Percentiles rank a stretch among this genome's conserved stretches.
Conservation (phyloP, 2,888 invertebrate species). For the Drosophila nr. medialis region DNA sequence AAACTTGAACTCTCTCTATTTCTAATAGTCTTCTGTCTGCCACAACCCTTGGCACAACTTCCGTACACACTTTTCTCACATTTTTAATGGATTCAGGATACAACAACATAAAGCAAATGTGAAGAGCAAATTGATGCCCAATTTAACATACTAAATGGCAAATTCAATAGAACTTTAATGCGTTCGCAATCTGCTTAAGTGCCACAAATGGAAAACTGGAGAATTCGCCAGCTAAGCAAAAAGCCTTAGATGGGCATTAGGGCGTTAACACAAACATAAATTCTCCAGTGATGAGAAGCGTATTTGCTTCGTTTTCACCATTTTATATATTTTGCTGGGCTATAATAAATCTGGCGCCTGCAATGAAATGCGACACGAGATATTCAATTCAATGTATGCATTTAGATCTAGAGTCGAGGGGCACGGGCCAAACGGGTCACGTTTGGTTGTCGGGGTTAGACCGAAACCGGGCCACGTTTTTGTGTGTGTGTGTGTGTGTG, state of each 20-base stretch:
- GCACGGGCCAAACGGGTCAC: conserved; percentile 11
- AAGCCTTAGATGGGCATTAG: conserved; percentile 42
- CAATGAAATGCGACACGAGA: conserved; percentile 81
- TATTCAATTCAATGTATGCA: conserved; percentile 73
- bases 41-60: background rate
- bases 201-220: conserved; percentile 1
- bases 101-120: too few species aligned
- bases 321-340: conserved; percentile 29
- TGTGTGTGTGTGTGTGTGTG: conserved; percentile 50
- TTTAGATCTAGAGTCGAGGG: conserved; percentile 13
- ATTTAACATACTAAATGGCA: conserved; percentile 20
- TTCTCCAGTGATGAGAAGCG: conserved; percentile 33
- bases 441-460: conserved; percentile 48
- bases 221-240: conserved; percentile 31
- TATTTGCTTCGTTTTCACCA: conserved; percentile 29
- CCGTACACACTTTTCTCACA: background rate
- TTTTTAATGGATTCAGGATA: background rate
- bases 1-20: fast-evolving
- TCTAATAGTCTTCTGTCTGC: background rate
- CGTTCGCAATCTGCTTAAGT: conserved; percentile 37
- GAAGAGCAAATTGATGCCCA: background rate
- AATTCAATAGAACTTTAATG: conserved; percentile 16
- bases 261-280: conserved; percentile 50
- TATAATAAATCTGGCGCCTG: conserved; percentile 76
- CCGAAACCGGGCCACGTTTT: conserved; percentile 51